Base-by-base conservation (phyloP, 2,113 vertebrate species). In the Misgurnus anguillicaudatus region DNA sequence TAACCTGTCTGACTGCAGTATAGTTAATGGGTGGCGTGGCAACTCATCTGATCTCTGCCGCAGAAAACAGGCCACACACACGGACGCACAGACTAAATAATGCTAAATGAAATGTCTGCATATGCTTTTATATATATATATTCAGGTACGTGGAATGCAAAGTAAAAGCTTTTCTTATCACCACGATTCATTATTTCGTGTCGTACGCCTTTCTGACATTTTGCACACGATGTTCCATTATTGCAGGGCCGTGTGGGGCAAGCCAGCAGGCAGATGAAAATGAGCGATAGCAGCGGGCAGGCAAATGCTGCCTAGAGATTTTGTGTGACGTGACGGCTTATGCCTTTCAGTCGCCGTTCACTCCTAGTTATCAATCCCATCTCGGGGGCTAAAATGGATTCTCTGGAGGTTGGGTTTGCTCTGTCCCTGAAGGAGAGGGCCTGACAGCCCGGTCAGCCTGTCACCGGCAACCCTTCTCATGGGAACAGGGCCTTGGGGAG, bases 1-100 rank as follows among this genome's bases (percentile, higher is more conserved):
- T 88, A 86, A 79, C 84, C 81, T 83, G 85, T 90, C 87, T 92
- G 91, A 91, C 91, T 89, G 77, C 65, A 74, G 87, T 82, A 39
- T 82, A 84, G 78, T 93, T 94, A 93, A 93, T 93, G 83, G 84
- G 87, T 90, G 92, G 89, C 77, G 86, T 85, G 75, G 83, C 58
- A 78, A 68, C 89, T 74, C 66, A 78, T 87, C 69, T 39, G 70
- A 84, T 69, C 69, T 81, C 61, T n/a, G 74, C 47, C 77, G 41
- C 60, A 58, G 48, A 47, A 68, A 36, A 55, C 24, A 2, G 21
- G 17, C 36, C 51, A 36, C 11, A 48, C 38, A 62, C 38, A 19
- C 63, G 53, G 62, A 74, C 38, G 24, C 41, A 17, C 58, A 60
- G 71, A 51, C 17, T 19, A 3, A n/a, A 57, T 14, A 14, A 51